Evolutionary conservation across 1,140 invertebrate genomes (phyloP), one percentile per base, ranked within the genome.

Genomic region (Anastatus disparis): DNA sequence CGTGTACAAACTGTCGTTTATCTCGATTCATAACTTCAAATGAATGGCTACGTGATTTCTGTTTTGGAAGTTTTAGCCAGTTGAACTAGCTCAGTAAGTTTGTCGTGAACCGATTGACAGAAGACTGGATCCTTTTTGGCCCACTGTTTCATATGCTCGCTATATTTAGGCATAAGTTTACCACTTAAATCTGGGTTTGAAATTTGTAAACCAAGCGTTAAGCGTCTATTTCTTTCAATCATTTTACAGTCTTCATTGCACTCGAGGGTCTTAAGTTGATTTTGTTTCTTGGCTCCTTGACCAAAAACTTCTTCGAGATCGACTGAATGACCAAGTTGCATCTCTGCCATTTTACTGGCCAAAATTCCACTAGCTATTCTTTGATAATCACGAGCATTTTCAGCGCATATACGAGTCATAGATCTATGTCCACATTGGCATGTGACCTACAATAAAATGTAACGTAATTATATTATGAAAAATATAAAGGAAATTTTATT

Each of bases 1-100:
- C 97, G 82, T 98, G 97, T 9, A 99, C 90, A 75, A 98, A 91
- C 61, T 90, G 88, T 12, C 97, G 88, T 79, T 97, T 96, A 69
- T 96, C 94, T 15, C 93, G 88, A 79, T 96, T 97, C 95, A 98
- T 97, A 10, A 92, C 90, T 10, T 95, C 93, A 81, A 99, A 98
- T 1, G 95, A 94, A 81, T 95, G 92, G 64, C 92, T 93, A 0
- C 94, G 88, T n/a, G 91, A 94, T 75, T 93, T 92, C 74, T 95
- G 93, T 76, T 95, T 95, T 1, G 75, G 94, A 94, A 80, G 93
- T 91, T 86, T 97, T 96, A 2, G 95, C 93, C 53, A 93, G 86
- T 76, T 96, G 91, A 0, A 99, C 96, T 20, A 99, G 86, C 70
- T 95, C 92, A 1, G 90, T 91, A 1, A 98, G 86, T 61, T 92